phyloP scores from a whole-genome alignment of 2,797 vertebrate species.

The Syngnathus acus region DNA sequence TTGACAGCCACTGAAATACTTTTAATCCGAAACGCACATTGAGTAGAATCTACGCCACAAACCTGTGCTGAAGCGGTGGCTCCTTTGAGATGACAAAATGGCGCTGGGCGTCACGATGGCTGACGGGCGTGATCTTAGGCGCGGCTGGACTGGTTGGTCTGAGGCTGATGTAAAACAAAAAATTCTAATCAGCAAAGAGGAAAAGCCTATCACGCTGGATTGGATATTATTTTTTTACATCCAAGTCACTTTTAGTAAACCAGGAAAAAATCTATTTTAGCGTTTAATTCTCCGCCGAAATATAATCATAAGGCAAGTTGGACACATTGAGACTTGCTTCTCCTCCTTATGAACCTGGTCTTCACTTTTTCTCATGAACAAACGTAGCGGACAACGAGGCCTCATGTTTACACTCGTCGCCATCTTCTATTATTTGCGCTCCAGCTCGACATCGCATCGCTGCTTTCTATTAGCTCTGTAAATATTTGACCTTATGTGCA shows the following conservation, averaged over 20 bases:
- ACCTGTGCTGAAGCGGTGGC: not conserved
- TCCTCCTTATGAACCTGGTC: not conserved
- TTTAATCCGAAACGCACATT: not conserved
- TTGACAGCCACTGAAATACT: too few species aligned
- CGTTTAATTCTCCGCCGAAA: not conserved
- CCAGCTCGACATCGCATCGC: not conserved
- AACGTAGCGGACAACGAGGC: not conserved
- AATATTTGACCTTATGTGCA: not conserved
- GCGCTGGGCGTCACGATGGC: conserved; percentile 74
- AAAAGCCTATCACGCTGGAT: too few species aligned
- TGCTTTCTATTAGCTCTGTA: not conserved
- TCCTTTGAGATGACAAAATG: not conserved
- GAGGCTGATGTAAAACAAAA: conserved; percentile 35
- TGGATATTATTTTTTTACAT: too few species aligned
- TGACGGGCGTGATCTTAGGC: conserved; percentile 79
- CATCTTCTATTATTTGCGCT: not conserved
- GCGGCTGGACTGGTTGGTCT: conserved; percentile 71
- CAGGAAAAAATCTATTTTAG: not conserved
- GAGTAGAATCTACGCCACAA: not conserved
- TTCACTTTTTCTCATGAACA: not conserved
- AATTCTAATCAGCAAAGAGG: too few species aligned
- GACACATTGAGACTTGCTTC: not conserved
- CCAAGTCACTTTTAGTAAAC: too few species aligned
- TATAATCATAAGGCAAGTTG: not conserved
- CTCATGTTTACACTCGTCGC: not conserved